phyloP scores from a whole-genome alignment of 2,888 invertebrate genomes.

The Fabriciana adippe region DNA sequence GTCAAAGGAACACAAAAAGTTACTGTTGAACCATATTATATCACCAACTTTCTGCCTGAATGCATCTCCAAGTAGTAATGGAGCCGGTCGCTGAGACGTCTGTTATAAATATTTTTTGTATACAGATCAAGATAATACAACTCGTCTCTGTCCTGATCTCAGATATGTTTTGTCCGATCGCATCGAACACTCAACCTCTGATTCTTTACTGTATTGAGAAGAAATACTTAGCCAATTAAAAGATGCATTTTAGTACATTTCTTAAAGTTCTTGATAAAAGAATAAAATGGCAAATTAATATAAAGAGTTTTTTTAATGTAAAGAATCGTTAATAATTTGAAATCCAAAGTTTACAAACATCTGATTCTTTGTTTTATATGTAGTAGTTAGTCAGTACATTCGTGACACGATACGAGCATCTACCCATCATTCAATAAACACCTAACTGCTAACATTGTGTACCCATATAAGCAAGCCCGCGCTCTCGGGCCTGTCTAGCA shows the following conservation, averaged over 20 bases:
- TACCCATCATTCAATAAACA: background rate
- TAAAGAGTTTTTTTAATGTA: background rate
- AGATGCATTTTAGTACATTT: background rate
- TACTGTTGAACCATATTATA: conserved; percentile 30
- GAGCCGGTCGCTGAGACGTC: conserved; percentile 28
- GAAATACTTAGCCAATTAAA: background rate
- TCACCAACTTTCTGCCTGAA: conserved; percentile 24
- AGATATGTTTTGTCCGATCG: conserved; percentile 17
- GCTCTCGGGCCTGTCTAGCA: background rate
- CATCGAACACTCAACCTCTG: conserved; percentile 3
- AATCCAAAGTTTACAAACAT: conserved; percentile 20
- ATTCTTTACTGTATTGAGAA: conserved; percentile 9
- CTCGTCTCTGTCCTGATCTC: conserved; percentile 21
- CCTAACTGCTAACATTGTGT: background rate
- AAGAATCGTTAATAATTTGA: background rate
- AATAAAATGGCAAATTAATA: background rate
- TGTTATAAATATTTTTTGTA: conserved; percentile 35
- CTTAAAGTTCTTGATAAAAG: background rate
- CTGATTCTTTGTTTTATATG: conserved; percentile 48
- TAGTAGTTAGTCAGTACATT: conserved; percentile 42
- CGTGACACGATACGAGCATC: background rate
- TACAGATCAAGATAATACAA: conserved; percentile 30
- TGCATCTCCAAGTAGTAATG: conserved; percentile 22
- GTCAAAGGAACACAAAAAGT: conserved; percentile 13
- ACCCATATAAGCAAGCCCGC: background rate